Base-by-base conservation (phyloP, 2,888 invertebrate species). In the Monoplex corrugatus region DNA sequence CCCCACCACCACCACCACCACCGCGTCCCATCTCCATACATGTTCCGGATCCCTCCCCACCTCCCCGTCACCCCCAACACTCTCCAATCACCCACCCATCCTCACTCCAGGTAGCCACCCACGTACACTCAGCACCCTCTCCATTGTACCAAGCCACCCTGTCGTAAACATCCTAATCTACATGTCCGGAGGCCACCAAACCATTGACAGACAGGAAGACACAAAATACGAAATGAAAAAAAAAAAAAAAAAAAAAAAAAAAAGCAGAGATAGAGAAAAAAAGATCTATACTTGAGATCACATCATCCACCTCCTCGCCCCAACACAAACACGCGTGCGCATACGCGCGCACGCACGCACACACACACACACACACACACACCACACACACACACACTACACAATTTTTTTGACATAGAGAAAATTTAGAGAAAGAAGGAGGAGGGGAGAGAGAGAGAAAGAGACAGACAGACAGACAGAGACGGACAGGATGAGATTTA, bases 341-440 rank as follows among this genome's bases (percentile, higher is more conserved):
- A 63, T 28, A 63, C 63, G 28, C 63, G 28, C 63, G 28, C 63
- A 63, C 63, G n/a, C 63, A 63, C 63, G 28, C 63, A 63, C 63
- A 63, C 63, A 63, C 63, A 63, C 63, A 63, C 63, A 63, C 63
- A 63, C 63, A 63, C 63, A 63, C 63, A 63, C 63, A 63, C 63
- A 63, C 63, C 63, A 63, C 63, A 63, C 63, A 63, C 13, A 63
- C 63, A 63, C 63, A 63, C 63, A 63, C 28, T 28, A 28, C 3
- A 3, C 28, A 3, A 8, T 23, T 63, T 63, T 23, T 13, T 6
- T 63, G 63, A 28, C 63, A 23, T 63, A 23, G 6, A 68, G 28
- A 68, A 68, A n/a, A 23, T n/a, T 23, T 28, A 3, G 63, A 23
- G 63, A 68, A 68, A 68, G 63, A 0, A 68, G 19, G 23, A 68